These are phyloP conservation scores for Troides oblongomaculatus DNA, from an alignment of 2,888 invertebrate species.

Conservation along the genomic window DNA sequence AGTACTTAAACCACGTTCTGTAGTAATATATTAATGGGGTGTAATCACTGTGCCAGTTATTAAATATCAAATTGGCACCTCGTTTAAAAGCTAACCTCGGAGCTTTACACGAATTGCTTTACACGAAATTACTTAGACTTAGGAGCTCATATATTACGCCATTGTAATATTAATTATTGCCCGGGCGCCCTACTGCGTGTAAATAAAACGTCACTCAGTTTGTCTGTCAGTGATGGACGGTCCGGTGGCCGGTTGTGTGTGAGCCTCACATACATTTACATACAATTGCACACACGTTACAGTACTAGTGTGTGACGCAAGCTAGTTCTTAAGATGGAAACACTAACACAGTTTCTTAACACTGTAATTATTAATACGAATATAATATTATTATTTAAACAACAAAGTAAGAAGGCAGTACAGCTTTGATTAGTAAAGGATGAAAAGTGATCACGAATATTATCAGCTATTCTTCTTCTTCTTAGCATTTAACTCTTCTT, in stretches of 20 bases:
- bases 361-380: neutral
- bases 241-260: slow-evolving; percentile 31
- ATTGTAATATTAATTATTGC: slow-evolving; percentile 58
- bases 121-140: slow-evolving; percentile 22
- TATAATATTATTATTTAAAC: no score
- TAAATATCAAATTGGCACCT: slow-evolving; percentile 19
- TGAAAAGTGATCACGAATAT: no score
- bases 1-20: neutral
- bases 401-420: no score
- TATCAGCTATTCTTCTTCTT: no score
- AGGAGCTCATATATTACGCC: slow-evolving; percentile 36
- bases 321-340: neutral
- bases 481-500: no score
- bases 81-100: slow-evolving; percentile 6
- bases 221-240: slow-evolving; percentile 52
- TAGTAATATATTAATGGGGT: neutral
- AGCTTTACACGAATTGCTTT: slow-evolving; percentile 14
- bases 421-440: no score
- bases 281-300: neutral
- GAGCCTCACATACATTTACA: slow-evolving; percentile 3
- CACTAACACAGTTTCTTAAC: neutral
- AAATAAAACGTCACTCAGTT: slow-evolving; percentile 52
- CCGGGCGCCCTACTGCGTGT: slow-evolving; percentile 55
- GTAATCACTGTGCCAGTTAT: slow-evolving; percentile 3
- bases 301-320: slow-evolving; percentile 10